Percentiles rank a stretch among this genome's conserved stretches.
Conservation (phyloP, 2,797 vertebrate genomes). For the Adrianichthys oophorus region DNA sequence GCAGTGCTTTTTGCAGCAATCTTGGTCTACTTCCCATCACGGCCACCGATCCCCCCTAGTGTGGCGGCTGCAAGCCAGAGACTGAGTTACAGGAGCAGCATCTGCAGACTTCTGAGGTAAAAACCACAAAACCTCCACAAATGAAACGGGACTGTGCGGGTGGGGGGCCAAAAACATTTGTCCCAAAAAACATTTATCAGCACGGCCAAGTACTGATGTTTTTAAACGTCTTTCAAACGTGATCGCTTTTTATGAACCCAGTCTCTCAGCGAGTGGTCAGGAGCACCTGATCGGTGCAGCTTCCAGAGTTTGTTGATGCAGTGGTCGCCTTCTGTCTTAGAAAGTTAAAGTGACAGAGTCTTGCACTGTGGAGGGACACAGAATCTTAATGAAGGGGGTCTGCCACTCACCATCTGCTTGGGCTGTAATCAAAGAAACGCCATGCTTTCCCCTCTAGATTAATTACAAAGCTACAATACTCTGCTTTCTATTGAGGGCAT, state of each 20-base stretch:
- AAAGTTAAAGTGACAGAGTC: slow-evolving; percentile 41
- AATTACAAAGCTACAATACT: slow-evolving; percentile 57
- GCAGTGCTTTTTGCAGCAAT: slow-evolving; percentile 85
- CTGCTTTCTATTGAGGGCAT: slow-evolving; percentile 34
- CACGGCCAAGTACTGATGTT: too few species aligned
- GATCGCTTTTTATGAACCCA: too few species aligned
- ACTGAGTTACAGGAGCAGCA: slow-evolving; percentile 92
- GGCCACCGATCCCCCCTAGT: slow-evolving; percentile 92
- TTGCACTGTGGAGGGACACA: slow-evolving; percentile 26
- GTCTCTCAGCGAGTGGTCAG: slow-evolving; percentile 6
- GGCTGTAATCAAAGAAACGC: slow-evolving; percentile 59
- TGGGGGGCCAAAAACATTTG: too few species aligned
- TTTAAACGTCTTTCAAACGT: too few species aligned
- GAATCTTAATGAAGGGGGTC: slow-evolving; percentile 63
- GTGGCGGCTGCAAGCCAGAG: slow-evolving; percentile 95
- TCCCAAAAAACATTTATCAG: too few species aligned
- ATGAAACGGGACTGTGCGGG: too few species aligned
- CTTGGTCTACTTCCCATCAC: slow-evolving; percentile 90
- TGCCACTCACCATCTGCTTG: slow-evolving; percentile 65
- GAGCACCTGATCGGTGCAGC: slow-evolving; percentile 2
- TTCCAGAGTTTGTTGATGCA: slow-evolving; percentile 31
- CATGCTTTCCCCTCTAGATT: slow-evolving; percentile 52
- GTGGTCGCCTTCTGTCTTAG: slow-evolving; percentile 10
- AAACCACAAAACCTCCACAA: neutral
- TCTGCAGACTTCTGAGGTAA: slow-evolving; percentile 92